Evolutionary conservation across 2,797 vertebrate genomes (phyloP).

Genomic region (Rhadinocentrus ornatus): DNA sequence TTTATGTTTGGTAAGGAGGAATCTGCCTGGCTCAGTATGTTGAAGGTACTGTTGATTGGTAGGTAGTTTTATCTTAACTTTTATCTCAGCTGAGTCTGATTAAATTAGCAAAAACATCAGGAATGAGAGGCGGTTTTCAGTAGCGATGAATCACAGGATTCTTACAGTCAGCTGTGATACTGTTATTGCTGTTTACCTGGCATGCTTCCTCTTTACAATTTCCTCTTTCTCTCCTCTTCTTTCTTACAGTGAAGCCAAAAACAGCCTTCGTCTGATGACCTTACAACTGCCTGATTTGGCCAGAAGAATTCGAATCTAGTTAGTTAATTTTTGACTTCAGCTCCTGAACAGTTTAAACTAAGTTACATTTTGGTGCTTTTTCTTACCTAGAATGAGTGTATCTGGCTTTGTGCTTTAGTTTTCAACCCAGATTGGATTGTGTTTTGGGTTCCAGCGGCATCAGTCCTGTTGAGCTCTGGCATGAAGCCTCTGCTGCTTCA

Average conservation of each 20-base stretch:
- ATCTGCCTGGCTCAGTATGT: slow-evolving; percentile 25
- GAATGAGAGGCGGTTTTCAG: not conserved
- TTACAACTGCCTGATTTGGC: slow-evolving; percentile 24
- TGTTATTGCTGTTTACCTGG: slow-evolving; percentile 9
- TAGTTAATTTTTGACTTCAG: slow-evolving; percentile 5
- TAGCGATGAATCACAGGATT: not conserved
- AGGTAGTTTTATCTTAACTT: slow-evolving; percentile 15
- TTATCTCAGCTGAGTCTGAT: not conserved
- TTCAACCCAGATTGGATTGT: slow-evolving; percentile 30
- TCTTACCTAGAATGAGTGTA: slow-evolving; percentile 6
- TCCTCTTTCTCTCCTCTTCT: slow-evolving; percentile 48
- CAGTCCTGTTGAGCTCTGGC: slow-evolving; percentile 29
- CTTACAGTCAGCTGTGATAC: slow-evolving; percentile 22
- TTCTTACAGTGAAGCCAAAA: slow-evolving; percentile 45
- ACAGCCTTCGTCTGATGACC: slow-evolving; percentile 25
- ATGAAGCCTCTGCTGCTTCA: slow-evolving; percentile 27
- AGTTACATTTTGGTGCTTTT: not conserved
- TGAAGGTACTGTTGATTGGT: slow-evolving; percentile 32
- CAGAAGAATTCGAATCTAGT: slow-evolving; percentile 1
- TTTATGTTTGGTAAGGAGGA: slow-evolving; percentile 24
- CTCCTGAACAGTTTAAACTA: not conserved
- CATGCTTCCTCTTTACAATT: slow-evolving; percentile 59
- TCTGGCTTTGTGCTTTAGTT: slow-evolving; percentile 24
- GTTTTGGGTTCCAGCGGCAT: slow-evolving; percentile 17
- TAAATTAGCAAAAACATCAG: slow-evolving; percentile 2